A percentile compares a stretch with the other conserved stretches of the same genome.
These are phyloP conservation scores for Charadrius vociferus DNA, from an alignment of 2,113 vertebrate species.

Conservation along the genomic window DNA sequence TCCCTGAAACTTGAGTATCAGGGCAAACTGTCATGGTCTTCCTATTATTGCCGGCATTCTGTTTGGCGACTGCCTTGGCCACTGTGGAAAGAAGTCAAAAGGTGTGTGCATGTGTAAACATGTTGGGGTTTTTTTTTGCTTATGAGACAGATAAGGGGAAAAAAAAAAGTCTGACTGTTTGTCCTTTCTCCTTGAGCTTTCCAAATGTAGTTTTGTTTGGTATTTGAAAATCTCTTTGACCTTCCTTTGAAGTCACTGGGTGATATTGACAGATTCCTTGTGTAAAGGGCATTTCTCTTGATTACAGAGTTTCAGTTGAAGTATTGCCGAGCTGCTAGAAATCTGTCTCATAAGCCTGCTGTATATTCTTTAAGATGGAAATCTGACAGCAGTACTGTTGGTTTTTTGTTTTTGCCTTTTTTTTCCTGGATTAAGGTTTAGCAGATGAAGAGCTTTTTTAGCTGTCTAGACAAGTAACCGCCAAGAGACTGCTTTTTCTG, in stretches of 20 bases:
- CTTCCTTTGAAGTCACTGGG: constrained; percentile 1
- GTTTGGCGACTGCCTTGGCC: not conserved
- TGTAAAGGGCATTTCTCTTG: constrained; percentile 31
- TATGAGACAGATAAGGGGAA: not conserved
- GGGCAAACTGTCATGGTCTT: not conserved
- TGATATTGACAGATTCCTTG: constrained; percentile 2
- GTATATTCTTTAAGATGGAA: not conserved
- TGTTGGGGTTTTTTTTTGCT: not conserved
- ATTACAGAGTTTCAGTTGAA: not conserved
- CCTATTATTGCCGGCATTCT: not conserved
- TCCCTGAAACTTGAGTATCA: not conserved
- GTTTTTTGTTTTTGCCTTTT: not conserved
- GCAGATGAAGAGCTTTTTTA: constrained; percentile 38
- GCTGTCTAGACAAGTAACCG: constrained; percentile 58
- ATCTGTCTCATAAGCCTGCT: not conserved
- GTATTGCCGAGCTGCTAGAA: not conserved
- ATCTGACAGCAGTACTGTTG: not conserved
- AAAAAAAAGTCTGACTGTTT: not conserved
- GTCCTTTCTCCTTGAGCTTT: not conserved
- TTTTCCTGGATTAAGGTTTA: constrained; percentile 37
- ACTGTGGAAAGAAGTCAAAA: not conserved
- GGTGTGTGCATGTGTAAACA: not conserved
- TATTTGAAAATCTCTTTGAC: constrained; percentile 18
- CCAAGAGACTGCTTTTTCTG: constrained; percentile 57
- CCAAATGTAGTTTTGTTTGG: constrained; percentile 2